Evolutionary conservation across 1,140 invertebrate species (phyloP).

Genomic region (Eurosta solidaginis): DNA sequence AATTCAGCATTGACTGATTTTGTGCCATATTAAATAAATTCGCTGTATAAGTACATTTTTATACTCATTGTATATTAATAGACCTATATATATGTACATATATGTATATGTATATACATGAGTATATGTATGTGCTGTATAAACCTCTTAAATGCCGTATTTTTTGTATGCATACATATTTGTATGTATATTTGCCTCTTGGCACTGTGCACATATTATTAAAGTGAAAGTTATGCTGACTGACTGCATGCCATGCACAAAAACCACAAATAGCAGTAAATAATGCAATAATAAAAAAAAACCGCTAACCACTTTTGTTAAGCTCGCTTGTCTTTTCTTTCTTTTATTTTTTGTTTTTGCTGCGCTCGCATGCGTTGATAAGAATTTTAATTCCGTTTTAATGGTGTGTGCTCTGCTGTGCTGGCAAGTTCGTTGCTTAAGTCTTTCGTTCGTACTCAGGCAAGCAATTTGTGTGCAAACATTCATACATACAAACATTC

Average conservation of each 20-base stretch:
- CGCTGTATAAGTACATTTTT: too few species aligned
- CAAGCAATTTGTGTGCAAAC: too few species aligned
- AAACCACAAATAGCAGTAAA: neutral
- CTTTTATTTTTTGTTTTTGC: neutral
- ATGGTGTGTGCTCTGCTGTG: neutral
- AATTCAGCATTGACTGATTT: too few species aligned
- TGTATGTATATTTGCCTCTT: neutral
- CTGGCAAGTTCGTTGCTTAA: neutral
- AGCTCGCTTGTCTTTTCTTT: neutral
- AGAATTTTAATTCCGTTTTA: conserved; percentile 17
- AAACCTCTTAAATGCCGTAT: neutral
- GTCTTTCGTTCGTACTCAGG: neutral
- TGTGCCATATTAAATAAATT: too few species aligned
- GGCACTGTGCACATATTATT: neutral
- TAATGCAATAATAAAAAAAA: neutral
- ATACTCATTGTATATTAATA: too few species aligned
- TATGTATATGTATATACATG: neutral
- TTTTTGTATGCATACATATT: neutral
- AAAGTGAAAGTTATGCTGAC: conserved; percentile 9
- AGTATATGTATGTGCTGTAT: neutral
- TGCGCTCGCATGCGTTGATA: conserved; percentile 2
- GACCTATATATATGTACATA: neutral
- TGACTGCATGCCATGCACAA: neutral
- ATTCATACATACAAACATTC: too few species aligned
- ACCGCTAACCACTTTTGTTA: neutral